Evolutionary conservation across 2,113 vertebrate species (phyloP), one percentile per base, ranked within the genome.

Genomic region (Pomatorhinus ruficollis): DNA sequence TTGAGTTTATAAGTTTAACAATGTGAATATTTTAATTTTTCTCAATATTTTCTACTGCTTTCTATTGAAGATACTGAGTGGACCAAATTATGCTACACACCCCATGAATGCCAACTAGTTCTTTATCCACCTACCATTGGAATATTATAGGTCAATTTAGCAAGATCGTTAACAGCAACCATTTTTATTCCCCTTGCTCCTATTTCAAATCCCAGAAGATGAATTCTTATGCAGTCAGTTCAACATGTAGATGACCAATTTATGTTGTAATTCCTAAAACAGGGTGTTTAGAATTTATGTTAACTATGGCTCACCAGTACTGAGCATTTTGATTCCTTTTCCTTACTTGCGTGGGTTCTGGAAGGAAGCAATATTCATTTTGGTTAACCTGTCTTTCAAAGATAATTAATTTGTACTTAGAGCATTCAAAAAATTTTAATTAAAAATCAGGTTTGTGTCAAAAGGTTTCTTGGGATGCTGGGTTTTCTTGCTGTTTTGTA

Each of bases 181-280:
- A 49, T 44, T 93, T 94, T 86, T 93, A 89, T 83, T 90, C 42
- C 59, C 52, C 21, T 27, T 39, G 31, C 35, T 74, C 27, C 79
- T 85, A 35, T 83, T 93, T 72, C 45, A 90, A 45, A 47, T 88
- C 89, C 72, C 74, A 60, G 31, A 53, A 77, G 68, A 40, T 3
- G 12, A 89, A 70, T 64, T 50, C 53, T 50, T 81, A 31, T 23
- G 15, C 60, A 75, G 45, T 65, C 53, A 40, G 24, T 77, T 84
- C 75, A 94, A 91, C 37, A 77, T n/a, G 50, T 57, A 93, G 91
- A 87, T 91, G 83, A 81, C 64, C 64, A 89, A 64, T 85, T 77
- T 63, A 69, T 66, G 35, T 68, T 61, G 44, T 65, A 87, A 92
- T 87, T 83, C 71, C 87, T 91, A 83, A 88, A 85, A 18, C 17